Percentiles rank a stretch among this genome's conserved stretches.
Conservation (phyloP, 2,888 invertebrate genomes). For the Yponomeuta plumbellus region DNA sequence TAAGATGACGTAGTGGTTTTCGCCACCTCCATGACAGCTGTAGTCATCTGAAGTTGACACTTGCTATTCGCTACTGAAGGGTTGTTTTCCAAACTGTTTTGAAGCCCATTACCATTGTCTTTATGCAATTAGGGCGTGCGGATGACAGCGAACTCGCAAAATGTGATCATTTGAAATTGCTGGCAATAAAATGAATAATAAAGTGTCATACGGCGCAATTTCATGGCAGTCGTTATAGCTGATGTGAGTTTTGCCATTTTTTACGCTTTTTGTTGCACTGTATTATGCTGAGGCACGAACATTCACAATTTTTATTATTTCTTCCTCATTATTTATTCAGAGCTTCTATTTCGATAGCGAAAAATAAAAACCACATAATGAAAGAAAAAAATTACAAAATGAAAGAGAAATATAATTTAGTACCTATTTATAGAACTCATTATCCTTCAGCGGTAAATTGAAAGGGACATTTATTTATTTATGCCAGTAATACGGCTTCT, state of each 20-base stretch:
- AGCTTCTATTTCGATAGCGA: neutral
- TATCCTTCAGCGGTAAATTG: neutral
- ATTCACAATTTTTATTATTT: neutral
- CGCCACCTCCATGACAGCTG: neutral
- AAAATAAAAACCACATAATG: neutral
- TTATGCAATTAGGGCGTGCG: neutral
- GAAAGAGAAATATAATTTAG: neutral
- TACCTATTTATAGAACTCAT: neutral
- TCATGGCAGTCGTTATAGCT: constrained; percentile 8
- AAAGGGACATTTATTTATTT: neutral
- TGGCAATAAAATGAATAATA: constrained; percentile 18
- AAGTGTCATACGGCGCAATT: constrained; percentile 11
- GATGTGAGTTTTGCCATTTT: neutral
- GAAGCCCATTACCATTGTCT: neutral
- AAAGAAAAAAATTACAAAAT: neutral
- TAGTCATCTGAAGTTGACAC: neutral
- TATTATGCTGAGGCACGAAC: neutral
- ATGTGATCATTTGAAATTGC: constrained; percentile 25
- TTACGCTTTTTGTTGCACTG: neutral
- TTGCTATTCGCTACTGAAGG: neutral
- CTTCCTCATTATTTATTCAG: neutral
- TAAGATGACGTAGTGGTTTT: neutral
- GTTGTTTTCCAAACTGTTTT: neutral
- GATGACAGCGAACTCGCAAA: constrained; percentile 22
- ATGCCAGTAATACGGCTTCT: neutral